Percentiles rank a stretch among this genome's conserved stretches.
Evolutionary conservation across 2,113 vertebrate species (phyloP).

Genomic region (Leptobrachium ailaonicum): DNA sequence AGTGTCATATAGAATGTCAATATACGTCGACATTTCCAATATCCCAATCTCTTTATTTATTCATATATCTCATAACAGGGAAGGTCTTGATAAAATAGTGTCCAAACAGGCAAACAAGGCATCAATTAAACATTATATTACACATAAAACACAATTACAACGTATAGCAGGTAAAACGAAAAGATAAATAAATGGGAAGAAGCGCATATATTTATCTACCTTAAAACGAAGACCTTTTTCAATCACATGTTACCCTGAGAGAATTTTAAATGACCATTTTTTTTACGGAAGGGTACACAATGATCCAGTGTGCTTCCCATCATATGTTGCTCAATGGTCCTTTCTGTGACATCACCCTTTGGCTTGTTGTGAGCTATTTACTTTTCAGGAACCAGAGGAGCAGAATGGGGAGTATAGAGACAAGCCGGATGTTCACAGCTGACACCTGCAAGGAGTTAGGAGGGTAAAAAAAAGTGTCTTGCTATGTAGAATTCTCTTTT

Average conservation of each 20-base stretch:
- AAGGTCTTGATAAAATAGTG: constrained; percentile 37
- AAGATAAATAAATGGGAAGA: neutral
- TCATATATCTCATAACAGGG: constrained; percentile 30
- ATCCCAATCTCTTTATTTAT: constrained; percentile 37
- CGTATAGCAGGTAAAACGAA: neutral
- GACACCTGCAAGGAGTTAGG: constrained; percentile 43
- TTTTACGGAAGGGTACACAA: constrained; percentile 35
- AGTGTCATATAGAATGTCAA: constrained; percentile 22
- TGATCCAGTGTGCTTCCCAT: constrained; percentile 39
- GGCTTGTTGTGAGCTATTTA: constrained; percentile 43
- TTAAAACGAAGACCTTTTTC: constrained; percentile 31
- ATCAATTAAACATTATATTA: constrained; percentile 43
- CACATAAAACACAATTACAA: constrained; percentile 39
- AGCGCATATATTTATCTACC: neutral
- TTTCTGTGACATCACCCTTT: constrained; percentile 42
- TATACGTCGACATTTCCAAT: constrained; percentile 16
- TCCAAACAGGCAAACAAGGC: constrained; percentile 33
- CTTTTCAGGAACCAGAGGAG: constrained; percentile 39
- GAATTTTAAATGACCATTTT: constrained; percentile 26
- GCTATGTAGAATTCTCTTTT: constrained; percentile 25
- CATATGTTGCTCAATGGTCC: constrained; percentile 43
- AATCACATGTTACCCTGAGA: constrained; percentile 26
- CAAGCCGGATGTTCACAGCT: constrained; percentile 40
- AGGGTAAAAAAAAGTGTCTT: constrained; percentile 30
- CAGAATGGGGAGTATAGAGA: constrained; percentile 37